Conservation (phyloP, 1,140 invertebrate species). For the Hirudo medicinalis region DNA sequence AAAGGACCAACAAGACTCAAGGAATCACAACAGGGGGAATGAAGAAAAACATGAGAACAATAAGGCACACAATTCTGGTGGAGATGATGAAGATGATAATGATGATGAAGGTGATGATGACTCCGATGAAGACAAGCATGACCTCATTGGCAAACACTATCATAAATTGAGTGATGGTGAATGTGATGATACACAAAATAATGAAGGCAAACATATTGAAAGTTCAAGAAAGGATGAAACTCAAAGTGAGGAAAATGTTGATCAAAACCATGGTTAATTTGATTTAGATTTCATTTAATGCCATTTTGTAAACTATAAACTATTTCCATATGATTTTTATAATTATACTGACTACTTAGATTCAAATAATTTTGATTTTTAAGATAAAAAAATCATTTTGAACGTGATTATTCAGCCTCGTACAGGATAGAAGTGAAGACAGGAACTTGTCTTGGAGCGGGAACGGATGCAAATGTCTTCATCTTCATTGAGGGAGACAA, state of each 20-base stretch:
- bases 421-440: constrained; percentile 40
- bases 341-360: too few species aligned
- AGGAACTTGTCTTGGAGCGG: constrained; percentile 34
- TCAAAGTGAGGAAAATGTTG: constrained; percentile 27
- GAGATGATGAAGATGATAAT: too few species aligned
- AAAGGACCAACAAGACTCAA: too few species aligned
- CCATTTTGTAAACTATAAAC: too few species aligned
- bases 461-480: constrained; percentile 40
- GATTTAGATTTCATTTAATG: too few species aligned
- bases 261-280: too few species aligned
- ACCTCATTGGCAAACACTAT: constrained; percentile 23
- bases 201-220: constrained; percentile 34
- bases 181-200: constrained; percentile 31
- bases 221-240: constrained; percentile 29
- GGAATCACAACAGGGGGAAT: too few species aligned
- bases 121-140: neutral
- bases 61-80: too few species aligned
- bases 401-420: constrained; percentile 35
- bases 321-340: too few species aligned
- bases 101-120: neutral
- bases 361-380: too few species aligned
- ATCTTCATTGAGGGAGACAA: constrained; percentile 37
- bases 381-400: too few species aligned
- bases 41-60: too few species aligned
- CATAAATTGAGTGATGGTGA: constrained; percentile 37